Percentiles rank a stretch among this genome's conserved stretches.
Conservation (phyloP, 2,888 invertebrate species). For the Ecdyonurus torrentis region DNA sequence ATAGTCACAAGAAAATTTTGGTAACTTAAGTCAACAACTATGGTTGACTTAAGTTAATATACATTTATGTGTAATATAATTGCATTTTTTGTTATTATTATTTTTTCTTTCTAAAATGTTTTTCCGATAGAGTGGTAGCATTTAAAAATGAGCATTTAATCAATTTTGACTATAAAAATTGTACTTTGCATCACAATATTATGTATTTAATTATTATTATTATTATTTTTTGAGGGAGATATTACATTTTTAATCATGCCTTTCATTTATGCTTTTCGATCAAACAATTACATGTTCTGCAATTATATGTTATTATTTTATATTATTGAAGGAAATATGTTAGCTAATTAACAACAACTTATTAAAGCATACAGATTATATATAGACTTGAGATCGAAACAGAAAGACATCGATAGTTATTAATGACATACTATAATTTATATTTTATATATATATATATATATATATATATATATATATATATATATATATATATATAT, state of each 20-base stretch:
- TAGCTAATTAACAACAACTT: neutral
- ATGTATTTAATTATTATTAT: neutral
- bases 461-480: conserved; percentile 8
- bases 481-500: conserved; percentile 5
- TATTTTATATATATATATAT: neutral
- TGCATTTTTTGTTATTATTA: no score
- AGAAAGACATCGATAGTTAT: neutral
- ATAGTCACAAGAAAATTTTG: no score
- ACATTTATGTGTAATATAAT: no score
- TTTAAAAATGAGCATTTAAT: neutral
- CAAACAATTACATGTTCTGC: neutral
- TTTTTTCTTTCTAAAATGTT: no score
- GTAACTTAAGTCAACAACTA: no score
- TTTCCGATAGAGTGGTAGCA: neutral
- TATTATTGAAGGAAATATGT: neutral
- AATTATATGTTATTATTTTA: neutral
- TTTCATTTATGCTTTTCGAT: neutral
- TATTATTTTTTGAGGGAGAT: neutral
- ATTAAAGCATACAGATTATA: neutral
- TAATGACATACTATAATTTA: neutral
- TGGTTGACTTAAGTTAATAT: no score
- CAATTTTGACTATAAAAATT: neutral
- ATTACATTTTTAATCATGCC: neutral
- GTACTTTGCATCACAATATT: neutral
- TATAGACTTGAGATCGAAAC: neutral